phyloP scores from a whole-genome alignment of 2,113 vertebrate species.

The Rutilus rutilus region DNA sequence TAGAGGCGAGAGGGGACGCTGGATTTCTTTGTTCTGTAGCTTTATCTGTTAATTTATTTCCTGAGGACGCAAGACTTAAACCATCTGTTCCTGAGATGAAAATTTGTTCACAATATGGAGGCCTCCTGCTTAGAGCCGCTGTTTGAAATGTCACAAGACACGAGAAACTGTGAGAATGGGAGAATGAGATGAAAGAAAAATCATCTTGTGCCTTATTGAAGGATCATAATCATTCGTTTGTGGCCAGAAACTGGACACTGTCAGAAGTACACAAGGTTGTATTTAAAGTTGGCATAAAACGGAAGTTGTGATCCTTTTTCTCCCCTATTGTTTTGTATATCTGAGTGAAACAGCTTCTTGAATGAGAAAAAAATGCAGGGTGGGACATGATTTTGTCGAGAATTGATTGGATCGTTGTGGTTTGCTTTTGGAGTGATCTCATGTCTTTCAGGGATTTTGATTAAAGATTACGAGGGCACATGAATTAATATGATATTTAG shows the following conservation, averaged over 20 bases:
- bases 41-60: slow-evolving; percentile 45
- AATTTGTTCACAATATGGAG: slow-evolving; percentile 29
- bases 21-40: slow-evolving; percentile 51
- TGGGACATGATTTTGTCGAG: no score
- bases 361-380: no score
- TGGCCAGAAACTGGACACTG: neutral
- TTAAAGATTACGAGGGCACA: no score
- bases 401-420: no score
- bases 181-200: slow-evolving; percentile 12
- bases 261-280: neutral
- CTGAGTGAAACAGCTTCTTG: no score
- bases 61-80: slow-evolving; percentile 45
- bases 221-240: slow-evolving; percentile 10
- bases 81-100: slow-evolving; percentile 43
- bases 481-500: neutral
- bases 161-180: slow-evolving; percentile 28
- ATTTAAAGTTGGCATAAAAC: no score
- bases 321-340: no score
- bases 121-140: slow-evolving; percentile 6
- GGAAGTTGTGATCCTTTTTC: no score
- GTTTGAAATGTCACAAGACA: slow-evolving; percentile 42
- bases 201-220: neutral
- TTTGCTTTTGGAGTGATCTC: no score
- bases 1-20: slow-evolving; percentile 43
- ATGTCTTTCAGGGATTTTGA: no score